These are phyloP conservation scores for Chironomus tepperi DNA, from an alignment of 1,140 invertebrate species.

Conservation along the genomic window DNA sequence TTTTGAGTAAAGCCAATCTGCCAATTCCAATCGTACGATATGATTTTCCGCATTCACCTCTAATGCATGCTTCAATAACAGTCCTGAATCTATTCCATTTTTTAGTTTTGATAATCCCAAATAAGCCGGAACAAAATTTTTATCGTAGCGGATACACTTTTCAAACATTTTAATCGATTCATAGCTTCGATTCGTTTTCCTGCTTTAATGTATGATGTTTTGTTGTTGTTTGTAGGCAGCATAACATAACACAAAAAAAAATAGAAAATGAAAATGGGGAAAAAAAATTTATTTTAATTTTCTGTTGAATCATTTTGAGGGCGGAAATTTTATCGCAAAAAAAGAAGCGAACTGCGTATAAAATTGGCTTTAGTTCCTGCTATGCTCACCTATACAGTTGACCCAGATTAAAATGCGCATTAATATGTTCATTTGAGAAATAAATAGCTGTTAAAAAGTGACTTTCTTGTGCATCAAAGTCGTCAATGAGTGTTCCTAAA, in stretches of 20 bases:
- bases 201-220: slow-evolving; percentile 37
- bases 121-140: slow-evolving; percentile 57
- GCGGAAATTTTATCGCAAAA: background rate
- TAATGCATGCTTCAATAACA: slow-evolving; percentile 41
- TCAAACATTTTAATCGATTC: slow-evolving; percentile 59
- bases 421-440: slow-evolving; percentile 66
- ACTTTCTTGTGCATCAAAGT: slow-evolving; percentile 56
- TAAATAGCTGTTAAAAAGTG: slow-evolving; percentile 69
- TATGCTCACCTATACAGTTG: slow-evolving; percentile 67
- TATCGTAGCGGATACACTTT: slow-evolving; percentile 54
- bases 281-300: background rate
- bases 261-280: background rate
- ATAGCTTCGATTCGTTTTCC: slow-evolving; percentile 53
- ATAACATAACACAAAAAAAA: background rate
- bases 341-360: background rate
- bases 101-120: slow-evolving; percentile 52
- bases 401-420: slow-evolving; percentile 79
- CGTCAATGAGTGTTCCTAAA: slow-evolving; percentile 66
- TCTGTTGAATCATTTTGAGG: background rate
- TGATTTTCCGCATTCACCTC: slow-evolving; percentile 30
- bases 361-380: background rate
- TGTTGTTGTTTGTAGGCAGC: slow-evolving; percentile 24
- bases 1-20: slow-evolving; percentile 19
- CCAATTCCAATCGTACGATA: slow-evolving; percentile 28
- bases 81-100: slow-evolving; percentile 44